Evolutionary conservation across 2,888 invertebrate species (phyloP), one percentile per base, ranked within the genome.

Genomic region (Pyralis farinalis): DNA sequence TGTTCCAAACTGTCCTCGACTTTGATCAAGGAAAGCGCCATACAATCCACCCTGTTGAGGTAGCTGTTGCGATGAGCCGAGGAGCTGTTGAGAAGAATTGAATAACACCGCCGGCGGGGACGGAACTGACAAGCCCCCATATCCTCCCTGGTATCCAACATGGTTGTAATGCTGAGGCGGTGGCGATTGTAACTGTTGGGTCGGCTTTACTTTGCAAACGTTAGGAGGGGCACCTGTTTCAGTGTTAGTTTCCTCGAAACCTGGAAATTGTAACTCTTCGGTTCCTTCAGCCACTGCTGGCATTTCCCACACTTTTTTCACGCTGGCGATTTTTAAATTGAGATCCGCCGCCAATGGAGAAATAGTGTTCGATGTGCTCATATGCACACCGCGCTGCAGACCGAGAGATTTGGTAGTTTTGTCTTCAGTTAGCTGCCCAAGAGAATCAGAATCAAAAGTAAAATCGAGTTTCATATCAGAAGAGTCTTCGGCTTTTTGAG

Each of bases 381-480:
- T 90, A 48, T 86, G 87, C 53, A 91, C 88, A 48, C 92, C 91
- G 54, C 93, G 93, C n/a, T 92, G 90, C 51, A 87, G 54, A 7
- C 84, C 84, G 9, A 88, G 67, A 9, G 83, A 55, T 47, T 92
- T 88, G 27, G 90, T 75, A 5, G 86, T 80, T 67, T 94, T 94
- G 51, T 94, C 94, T 39, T 94, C 95, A 1, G 94, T 92, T 32
- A 95, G 86, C 70, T 93, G 94, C 9, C 92, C 92, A 37, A 96
- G 90, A n/a, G 39, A 33, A 59, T 95, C 96, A 10, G 95, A 93
- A 66, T 97, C 96, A 75, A 97, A 97, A 10, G 94, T 93, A 73
- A 98, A 98, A 76, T 97, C 97, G 41, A 98, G 87, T 78, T 97
- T 97, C 92, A 97, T 96, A 65, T 97, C 97, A 16, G 94, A 93